Evolutionary conservation across 2,113 vertebrate species (phyloP).

Genomic region (Plotosus lineatus): DNA sequence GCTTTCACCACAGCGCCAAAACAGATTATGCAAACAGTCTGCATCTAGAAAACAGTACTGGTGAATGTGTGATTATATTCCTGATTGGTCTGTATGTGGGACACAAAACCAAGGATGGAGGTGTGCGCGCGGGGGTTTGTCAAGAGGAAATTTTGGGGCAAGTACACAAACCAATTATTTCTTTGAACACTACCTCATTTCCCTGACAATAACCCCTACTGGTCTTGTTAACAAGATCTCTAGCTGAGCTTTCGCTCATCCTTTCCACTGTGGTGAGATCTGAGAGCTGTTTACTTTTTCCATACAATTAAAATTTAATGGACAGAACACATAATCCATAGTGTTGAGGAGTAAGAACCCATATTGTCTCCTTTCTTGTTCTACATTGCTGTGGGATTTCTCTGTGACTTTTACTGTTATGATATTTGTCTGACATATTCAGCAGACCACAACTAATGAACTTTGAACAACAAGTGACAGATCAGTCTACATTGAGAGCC

Average conservation of each 20-base stretch:
- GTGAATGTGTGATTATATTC: not conserved
- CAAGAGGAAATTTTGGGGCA: not conserved
- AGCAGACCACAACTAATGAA: conserved; percentile 23
- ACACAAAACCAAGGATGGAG: conserved; percentile 51
- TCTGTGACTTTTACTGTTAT: conserved; percentile 56
- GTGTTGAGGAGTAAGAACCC: not conserved
- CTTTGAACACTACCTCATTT: conserved; percentile 5
- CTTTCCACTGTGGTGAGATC: conserved; percentile 3
- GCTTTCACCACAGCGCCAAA: not conserved
- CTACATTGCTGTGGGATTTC: conserved; percentile 40
- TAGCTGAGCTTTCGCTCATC: not conserved
- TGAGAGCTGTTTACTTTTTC: conserved; percentile 26
- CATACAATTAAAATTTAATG: conserved; percentile 39
- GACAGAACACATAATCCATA: conserved; percentile 38
- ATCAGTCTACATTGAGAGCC: conserved; percentile 18
- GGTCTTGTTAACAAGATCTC: not conserved
- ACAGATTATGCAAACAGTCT: not conserved
- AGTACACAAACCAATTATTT: not conserved
- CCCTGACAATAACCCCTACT: not conserved
- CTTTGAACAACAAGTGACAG: conserved; percentile 39
- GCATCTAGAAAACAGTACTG: not conserved
- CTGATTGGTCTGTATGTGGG: conserved; percentile 29
- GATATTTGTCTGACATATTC: conserved; percentile 1
- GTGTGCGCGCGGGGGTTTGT: conserved; percentile 45
- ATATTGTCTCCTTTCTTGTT: not conserved